phyloP scores from a whole-genome alignment of 2,888 invertebrate species.

The Choreutis nemorana region DNA sequence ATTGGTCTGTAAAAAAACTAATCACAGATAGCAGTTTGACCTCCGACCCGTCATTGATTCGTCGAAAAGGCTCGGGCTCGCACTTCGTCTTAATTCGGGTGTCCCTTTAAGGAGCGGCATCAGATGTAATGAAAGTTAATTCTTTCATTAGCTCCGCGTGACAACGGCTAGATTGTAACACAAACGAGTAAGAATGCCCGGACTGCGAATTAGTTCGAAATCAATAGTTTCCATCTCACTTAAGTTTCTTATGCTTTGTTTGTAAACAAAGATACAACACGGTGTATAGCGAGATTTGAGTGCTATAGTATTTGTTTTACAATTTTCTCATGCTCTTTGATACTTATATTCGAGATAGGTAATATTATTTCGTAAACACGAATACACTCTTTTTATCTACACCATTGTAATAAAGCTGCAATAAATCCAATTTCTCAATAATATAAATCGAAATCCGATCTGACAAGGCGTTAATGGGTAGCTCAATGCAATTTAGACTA shows the following conservation, averaged over 20 bases:
- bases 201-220: conserved; percentile 6
- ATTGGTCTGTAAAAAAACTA: conserved; percentile 41
- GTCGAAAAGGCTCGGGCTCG: conserved; percentile 50
- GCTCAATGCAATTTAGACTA: conserved; percentile 64
- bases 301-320: too few relatives aligned
- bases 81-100: conserved; percentile 60
- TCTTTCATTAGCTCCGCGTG: conserved; percentile 63
- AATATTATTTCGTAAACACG: too few relatives aligned
- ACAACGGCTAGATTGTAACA: conserved; percentile 36
- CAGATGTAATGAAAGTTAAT: conserved; percentile 65
- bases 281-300: too few relatives aligned
- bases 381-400: too few relatives aligned
- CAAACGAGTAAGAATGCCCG: conserved; percentile 44
- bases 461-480: conserved; percentile 66
- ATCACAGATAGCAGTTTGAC: conserved; percentile 45
- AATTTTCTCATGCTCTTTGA: too few relatives aligned
- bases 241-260: conserved; percentile 6
- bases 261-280: conserved; percentile 3
- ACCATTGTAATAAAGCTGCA: too few relatives aligned
- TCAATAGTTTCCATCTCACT: conserved; percentile 9
- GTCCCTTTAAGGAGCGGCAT: conserved; percentile 64
- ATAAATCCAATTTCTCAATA: conserved; percentile 55
- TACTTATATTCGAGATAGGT: too few relatives aligned
- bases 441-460: conserved; percentile 60
- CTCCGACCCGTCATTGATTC: conserved; percentile 40